Evolutionary conservation across 2,113 vertebrate genomes (phyloP).

Genomic region (Rhea americana): DNA sequence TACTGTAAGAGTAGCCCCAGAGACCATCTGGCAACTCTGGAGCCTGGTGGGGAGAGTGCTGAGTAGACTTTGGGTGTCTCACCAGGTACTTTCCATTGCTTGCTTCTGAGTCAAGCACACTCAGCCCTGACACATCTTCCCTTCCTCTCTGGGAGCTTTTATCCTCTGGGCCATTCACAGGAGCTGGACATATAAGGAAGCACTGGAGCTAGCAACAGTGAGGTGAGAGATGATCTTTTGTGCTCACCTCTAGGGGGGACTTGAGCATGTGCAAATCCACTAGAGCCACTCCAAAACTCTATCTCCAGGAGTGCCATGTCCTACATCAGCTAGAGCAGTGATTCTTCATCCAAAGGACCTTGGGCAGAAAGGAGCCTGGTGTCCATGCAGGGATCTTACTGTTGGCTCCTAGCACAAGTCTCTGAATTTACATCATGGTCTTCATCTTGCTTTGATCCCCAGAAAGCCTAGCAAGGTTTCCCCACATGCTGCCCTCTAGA

Average conservation of each 20-base stretch:
- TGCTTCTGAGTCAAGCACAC: not conserved
- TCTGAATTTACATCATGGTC: not conserved
- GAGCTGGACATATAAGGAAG: not conserved
- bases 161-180: not conserved
- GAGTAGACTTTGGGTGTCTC: not conserved
- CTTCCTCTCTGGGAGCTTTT: not conserved
- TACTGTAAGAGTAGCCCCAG: not conserved
- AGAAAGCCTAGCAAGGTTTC: not conserved
- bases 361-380: not conserved
- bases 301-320: not conserved
- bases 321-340: not conserved
- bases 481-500: not conserved
- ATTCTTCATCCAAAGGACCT: accelerated
- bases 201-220: not conserved
- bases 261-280: not conserved
- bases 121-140: not conserved
- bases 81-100: not conserved
- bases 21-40: not conserved
- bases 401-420: not conserved
- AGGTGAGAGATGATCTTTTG: not conserved
- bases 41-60: not conserved
- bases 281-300: not conserved
- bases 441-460: not conserved
- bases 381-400: not conserved
- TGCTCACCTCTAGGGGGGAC: not conserved